Evolutionary conservation across 2,797 vertebrate genomes (phyloP), one percentile per base, ranked within the genome.

Genomic region (Protonibea diacanthus): DNA sequence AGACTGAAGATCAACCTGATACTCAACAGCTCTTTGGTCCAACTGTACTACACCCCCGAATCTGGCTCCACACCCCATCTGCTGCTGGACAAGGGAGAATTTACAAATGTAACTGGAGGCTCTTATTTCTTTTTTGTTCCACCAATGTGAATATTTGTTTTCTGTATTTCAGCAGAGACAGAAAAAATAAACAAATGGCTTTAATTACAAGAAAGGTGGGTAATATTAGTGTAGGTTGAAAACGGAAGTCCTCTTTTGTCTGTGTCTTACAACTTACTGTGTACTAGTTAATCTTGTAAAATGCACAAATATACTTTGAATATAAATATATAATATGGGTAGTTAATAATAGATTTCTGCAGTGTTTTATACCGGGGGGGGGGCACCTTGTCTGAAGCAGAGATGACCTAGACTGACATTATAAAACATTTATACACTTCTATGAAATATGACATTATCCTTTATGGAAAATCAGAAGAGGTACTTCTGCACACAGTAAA

Each of bases 1-100:
- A 91, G 57, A 20, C 84, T 96, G 86, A 96, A 95, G 88, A 90
- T 96, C 80, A 92, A 93, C 85, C 91, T 95, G 82, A 87, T 94
- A 45, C 56, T 94, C 62, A 94, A 96, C 90, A 95, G 88, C 71
- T 91, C 94, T 51, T 77, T 86, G 80, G 93, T 93, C 51, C 89
- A 70, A 0, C 82, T 96, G 29, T 78, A 80, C 83, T 95, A 94
- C 92, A 92, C 0, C 14, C 71, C 74, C 0, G 17, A 83, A 8
- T 18, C 21, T 2, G 85, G 89, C 59, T 18, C 47, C 11, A 76
- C 23, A 3, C 6, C 64, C 0, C 78, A 6, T 58, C 84, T 94
- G 51, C 89, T 96, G 65, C 65, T 96, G 90, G 92, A 95, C 40
- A 93, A 81, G 12, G 94, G 95, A 65, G 73, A 92, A 56, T 77